phyloP scores from a whole-genome alignment of 2,888 invertebrate species.

The Tenthredo distinguenda region DNA sequence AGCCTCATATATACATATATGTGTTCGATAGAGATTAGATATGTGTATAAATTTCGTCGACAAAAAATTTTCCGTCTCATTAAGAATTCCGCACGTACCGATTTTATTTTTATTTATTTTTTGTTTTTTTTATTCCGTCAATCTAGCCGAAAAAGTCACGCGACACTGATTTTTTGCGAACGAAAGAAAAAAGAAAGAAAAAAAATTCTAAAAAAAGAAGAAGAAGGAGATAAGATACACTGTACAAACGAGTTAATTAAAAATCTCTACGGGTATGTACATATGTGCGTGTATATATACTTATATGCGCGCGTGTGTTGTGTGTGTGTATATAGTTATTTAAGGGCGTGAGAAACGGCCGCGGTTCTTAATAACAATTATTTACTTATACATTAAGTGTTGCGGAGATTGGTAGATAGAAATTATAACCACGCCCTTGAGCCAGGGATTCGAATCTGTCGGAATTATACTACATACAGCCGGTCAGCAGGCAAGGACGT shows the following conservation, averaged over 20 bases:
- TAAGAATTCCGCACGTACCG: background rate
- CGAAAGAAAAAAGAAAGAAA: background rate
- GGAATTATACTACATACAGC: background rate
- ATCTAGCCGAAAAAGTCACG: background rate
- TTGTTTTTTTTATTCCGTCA: background rate
- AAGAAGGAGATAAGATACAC: background rate
- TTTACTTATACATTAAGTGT: background rate
- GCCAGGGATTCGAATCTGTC: conserved; percentile 42
- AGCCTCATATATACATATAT: background rate
- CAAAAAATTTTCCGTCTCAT: too few species aligned
- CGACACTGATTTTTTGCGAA: background rate
- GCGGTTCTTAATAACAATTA: background rate
- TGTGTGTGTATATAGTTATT: background rate
- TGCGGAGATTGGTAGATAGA: conserved; percentile 37
- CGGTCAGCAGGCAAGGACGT: conserved; percentile 70
- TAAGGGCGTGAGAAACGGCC: background rate
- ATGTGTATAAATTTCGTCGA: background rate
- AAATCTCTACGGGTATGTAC: background rate
- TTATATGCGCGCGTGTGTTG: background rate
- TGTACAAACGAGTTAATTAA: conserved; percentile 5
- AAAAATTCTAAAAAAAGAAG: background rate
- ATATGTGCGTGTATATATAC: too few species aligned
- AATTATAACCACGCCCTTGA: conserved; percentile 47
- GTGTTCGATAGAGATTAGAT: too few species aligned
- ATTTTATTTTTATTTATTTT: background rate